phyloP scores from a whole-genome alignment of 1,140 invertebrate genomes.

The Papilio polyxenes region DNA sequence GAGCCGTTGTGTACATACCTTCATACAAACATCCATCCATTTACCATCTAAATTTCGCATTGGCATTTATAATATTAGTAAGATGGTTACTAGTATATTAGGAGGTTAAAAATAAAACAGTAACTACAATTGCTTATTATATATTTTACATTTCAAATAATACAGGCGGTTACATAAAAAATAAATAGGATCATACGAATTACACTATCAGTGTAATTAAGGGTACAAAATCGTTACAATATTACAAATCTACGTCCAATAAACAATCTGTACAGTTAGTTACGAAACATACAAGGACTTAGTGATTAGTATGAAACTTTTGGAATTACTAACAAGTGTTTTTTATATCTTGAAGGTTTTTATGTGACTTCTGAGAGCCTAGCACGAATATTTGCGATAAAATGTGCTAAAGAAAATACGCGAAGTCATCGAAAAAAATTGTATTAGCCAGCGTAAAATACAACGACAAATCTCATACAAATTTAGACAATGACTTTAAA shows the following conservation, averaged over 20 bases:
- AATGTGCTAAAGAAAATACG: too few relatives aligned
- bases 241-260: constrained; percentile 48
- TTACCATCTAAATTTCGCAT: too few relatives aligned
- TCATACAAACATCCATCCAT: too few relatives aligned
- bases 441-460: too few relatives aligned
- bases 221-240: constrained; percentile 51
- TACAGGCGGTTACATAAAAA: constrained; percentile 78
- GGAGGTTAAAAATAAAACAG: constrained; percentile 48
- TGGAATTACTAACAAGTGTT: neutral
- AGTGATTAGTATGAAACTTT: constrained; percentile 30
- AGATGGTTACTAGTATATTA: neutral
- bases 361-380: neutral
- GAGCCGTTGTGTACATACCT: too few relatives aligned
- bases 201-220: constrained; percentile 67
- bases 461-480: too few relatives aligned
- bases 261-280: constrained; percentile 56
- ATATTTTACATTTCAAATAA: constrained; percentile 79
- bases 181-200: constrained; percentile 74
- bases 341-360: neutral
- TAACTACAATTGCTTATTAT: constrained; percentile 72
- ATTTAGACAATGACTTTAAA: too few relatives aligned
- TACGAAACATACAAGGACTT: constrained; percentile 37
- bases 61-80: too few relatives aligned
- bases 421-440: too few relatives aligned
- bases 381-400: too few relatives aligned